Evolutionary conservation across 1,140 invertebrate species (phyloP).

Genomic region (Cephus cinctus): DNA sequence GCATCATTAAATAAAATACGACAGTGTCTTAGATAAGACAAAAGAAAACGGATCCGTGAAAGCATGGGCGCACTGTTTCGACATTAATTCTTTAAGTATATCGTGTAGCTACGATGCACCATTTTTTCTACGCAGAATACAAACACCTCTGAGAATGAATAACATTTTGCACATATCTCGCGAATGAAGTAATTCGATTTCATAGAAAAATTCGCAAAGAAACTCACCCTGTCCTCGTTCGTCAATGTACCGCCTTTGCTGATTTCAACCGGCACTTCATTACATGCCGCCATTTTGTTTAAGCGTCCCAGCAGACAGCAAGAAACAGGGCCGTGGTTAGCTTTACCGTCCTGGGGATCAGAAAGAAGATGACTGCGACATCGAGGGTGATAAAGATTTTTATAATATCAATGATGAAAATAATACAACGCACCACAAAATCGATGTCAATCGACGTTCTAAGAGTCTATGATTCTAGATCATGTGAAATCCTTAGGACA

Average conservation of each 20-base stretch:
- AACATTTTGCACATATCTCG: neutral
- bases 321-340: neutral
- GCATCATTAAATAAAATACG: neutral
- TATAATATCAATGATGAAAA: neutral
- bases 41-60: neutral
- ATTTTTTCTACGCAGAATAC: neutral
- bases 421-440: no score
- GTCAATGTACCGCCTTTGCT: slow-evolving; percentile 33
- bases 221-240: slow-evolving; percentile 38
- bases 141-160: neutral
- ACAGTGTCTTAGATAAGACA: neutral
- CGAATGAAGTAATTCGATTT: neutral
- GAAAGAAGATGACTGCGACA: neutral
- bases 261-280: slow-evolving; percentile 49
- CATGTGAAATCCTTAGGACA: neutral
- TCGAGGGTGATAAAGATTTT: neutral
- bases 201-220: neutral
- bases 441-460: no score
- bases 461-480: neutral
- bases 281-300: slow-evolving; percentile 49
- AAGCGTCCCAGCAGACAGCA: slow-evolving; percentile 35
- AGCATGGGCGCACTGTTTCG: neutral
- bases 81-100: neutral
- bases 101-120: neutral
- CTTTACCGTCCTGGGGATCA: no score